These are phyloP conservation scores for Orius laevigatus DNA, from an alignment of 1,140 invertebrate genomes.

Conservation along the genomic window DNA sequence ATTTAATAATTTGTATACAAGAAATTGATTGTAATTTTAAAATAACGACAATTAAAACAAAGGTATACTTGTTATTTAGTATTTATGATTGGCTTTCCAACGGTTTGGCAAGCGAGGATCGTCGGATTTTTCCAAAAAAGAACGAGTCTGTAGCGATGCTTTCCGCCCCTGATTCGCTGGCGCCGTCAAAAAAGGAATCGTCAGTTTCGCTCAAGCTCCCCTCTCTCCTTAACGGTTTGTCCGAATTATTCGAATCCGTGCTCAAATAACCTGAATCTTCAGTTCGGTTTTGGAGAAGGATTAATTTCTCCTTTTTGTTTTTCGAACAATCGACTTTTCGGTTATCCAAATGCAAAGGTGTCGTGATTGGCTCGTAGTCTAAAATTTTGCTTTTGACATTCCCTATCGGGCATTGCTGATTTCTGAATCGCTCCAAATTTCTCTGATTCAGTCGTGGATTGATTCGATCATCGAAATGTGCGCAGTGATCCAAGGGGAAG, in stretches of 20 bases:
- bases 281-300: constrained; percentile 8
- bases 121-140: constrained; percentile 58
- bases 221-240: constrained; percentile 29
- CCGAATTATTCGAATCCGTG: constrained; percentile 15
- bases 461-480: no score
- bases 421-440: constrained; percentile 23
- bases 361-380: no score
- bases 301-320: constrained; percentile 6
- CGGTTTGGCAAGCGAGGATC: constrained; percentile 1
- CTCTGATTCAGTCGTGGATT: no score
- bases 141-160: constrained; percentile 75
- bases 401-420: constrained; percentile 28
- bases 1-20: no score
- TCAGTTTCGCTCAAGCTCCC: constrained; percentile 65
- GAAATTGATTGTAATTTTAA: no score
- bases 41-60: no score
- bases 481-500: constrained; percentile 21
- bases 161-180: constrained; percentile 67
- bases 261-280: constrained; percentile 22
- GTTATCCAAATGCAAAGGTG: no score
- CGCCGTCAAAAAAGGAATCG: constrained; percentile 69
- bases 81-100: no score
- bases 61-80: no score
- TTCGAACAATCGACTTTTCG: constrained; percentile 12
- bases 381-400: constrained; percentile 20